Evolutionary conservation across 2,797 vertebrate genomes (phyloP), one percentile per base, ranked within the genome.

Genomic region (Vipera latastei): DNA sequence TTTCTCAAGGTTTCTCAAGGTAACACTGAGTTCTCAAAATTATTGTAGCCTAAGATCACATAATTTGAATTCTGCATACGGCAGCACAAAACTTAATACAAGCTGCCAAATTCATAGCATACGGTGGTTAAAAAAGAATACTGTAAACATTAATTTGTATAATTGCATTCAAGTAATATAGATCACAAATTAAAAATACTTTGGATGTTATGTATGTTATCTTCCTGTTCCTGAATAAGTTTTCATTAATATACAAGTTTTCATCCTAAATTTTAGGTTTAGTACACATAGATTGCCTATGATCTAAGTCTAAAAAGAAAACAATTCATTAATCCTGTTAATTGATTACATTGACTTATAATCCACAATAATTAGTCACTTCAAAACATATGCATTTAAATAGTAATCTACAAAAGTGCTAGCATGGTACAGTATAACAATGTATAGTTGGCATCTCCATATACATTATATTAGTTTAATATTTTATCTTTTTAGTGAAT

Each of bases 11-110:
- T 38, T 38, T 38, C 38, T 38, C 38, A 38, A 38, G 97, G 97
- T 97, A 97, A 97, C 95, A 95, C 92, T 87, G 91, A 94, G 95
- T 95, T 94, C 96, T 94, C 95, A 94, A 96, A 95, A 97, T 96
- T 95, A 95, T 92, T 95, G 96, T 95, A 96, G 92, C 96, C 63
- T 92, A 92, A 96, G 96, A 97, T 97, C 96, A 95, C 96, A 97
- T 97, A 95, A 97, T 98, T 97, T 97, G 97, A 97, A 98, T 98
- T 98, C 97, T 96, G 96, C 96, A 97, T 97, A 97, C 97, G 97
- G 97, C 96, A 91, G 96, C 96, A 97, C 95, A 97, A 96, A 97
- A 94, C 96, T 28, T 89, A 97, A 96, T 95, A 96, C 96, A 96
- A 95, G 95, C 96, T 97, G 97, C 96, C 97, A 97, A 97, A 97